Evolutionary conservation across 2,888 invertebrate species (phyloP).

Genomic region (Lymantria dispar): DNA sequence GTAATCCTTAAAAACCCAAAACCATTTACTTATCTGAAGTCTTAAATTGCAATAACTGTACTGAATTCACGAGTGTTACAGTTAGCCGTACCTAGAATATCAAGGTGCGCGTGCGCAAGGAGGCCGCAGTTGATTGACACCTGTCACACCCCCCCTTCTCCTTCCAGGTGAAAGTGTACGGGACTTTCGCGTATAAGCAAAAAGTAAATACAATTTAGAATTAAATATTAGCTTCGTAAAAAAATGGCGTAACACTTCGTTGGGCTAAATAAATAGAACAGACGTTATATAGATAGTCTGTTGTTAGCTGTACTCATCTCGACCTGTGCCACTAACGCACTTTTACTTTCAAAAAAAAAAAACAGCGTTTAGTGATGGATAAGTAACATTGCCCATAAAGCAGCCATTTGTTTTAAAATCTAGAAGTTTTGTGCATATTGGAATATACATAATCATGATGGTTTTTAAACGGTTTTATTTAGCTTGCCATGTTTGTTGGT

Average conservation of each 20-base stretch:
- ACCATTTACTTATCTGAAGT: too few species aligned
- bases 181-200: constrained; percentile 40
- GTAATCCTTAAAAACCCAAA: too few species aligned
- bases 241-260: constrained; percentile 28
- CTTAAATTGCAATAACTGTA: constrained; percentile 22
- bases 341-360: constrained; percentile 8
- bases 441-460: too few species aligned
- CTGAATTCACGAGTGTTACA: constrained; percentile 6
- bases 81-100: constrained; percentile 12
- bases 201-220: constrained; percentile 25
- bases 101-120: constrained; percentile 14
- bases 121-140: constrained; percentile 35
- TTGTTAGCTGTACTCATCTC: constrained; percentile 5
- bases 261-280: constrained; percentile 10
- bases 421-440: too few species aligned
- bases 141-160: constrained; percentile 10
- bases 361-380: too few species aligned
- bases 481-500: too few species aligned
- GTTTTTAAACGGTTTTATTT: too few species aligned
- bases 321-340: constrained; percentile 17
- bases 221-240: constrained; percentile 28
- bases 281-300: constrained; percentile 1
- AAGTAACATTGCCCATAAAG: too few species aligned
- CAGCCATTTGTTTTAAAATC: too few species aligned
- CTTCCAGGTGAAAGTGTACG: constrained; percentile 52